Evolutionary conservation across 2,797 vertebrate genomes (phyloP).

Genomic region (Hephaestus fuliginosus): DNA sequence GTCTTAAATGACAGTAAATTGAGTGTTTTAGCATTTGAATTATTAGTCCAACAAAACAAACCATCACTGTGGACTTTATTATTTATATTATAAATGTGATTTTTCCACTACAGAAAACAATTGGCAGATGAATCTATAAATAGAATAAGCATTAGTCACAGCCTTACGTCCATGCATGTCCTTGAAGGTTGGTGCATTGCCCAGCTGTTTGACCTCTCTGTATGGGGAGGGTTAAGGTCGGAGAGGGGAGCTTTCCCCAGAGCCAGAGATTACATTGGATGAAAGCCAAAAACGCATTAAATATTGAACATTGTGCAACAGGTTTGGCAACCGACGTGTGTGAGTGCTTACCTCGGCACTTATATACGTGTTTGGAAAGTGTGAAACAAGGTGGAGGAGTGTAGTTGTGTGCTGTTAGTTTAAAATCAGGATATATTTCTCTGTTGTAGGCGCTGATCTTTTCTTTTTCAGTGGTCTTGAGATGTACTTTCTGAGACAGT

Average conservation of each 20-base stretch:
- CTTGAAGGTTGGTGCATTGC: conserved; percentile 63
- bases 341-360: background rate
- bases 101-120: background rate
- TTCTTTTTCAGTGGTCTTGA: background rate
- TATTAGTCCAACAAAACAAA: background rate
- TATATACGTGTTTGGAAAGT: background rate
- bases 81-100: too few relatives aligned
- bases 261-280: conserved; percentile 67
- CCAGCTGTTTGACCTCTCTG: conserved; percentile 37
- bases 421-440: background rate
- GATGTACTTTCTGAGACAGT: background rate
- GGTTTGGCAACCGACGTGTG: conserved; percentile 23
- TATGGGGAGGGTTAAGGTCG: conserved; percentile 30
- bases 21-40: background rate
- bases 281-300: conserved; percentile 66
- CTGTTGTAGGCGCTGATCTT: background rate
- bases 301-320: conserved; percentile 58
- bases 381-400: conserved; percentile 6
- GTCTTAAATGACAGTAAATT: background rate
- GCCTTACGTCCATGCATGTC: background rate
- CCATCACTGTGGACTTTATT: too few relatives aligned
- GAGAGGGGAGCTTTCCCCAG: conserved; percentile 28
- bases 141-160: background rate
- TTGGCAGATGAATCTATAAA: background rate
- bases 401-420: background rate